These are phyloP conservation scores for Dasysyrphus tricinctus DNA, from an alignment of 2,888 invertebrate species.

Conservation along the genomic window DNA sequence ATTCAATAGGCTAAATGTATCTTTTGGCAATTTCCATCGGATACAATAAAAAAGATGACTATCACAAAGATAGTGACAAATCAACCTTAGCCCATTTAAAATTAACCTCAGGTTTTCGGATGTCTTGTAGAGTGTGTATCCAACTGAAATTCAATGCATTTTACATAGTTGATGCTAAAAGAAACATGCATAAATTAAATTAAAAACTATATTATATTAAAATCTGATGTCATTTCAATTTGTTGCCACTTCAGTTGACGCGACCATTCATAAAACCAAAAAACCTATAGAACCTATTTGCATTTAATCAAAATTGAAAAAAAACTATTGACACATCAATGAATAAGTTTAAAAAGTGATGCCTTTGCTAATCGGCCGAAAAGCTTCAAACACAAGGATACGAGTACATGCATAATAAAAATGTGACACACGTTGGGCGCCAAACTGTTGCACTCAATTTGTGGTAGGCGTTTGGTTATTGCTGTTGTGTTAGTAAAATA, in stretches of 20 bases:
- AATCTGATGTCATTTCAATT: slow-evolving; percentile 51
- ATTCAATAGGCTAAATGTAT: too few species aligned
- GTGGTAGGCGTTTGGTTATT: not conserved
- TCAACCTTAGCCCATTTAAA: too few species aligned
- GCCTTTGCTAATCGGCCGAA: not conserved
- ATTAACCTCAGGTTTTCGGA: too few species aligned
- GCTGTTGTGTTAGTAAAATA: slow-evolving; percentile 14
- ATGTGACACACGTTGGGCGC: slow-evolving; percentile 39
- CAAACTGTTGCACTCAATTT: slow-evolving; percentile 40
- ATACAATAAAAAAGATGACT: too few species aligned
- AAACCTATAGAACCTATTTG: slow-evolving; percentile 32
- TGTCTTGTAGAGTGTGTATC: too few species aligned
- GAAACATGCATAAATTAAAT: not conserved
- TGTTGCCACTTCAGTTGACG: slow-evolving; percentile 39
- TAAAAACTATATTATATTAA: not conserved
- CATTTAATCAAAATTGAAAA: slow-evolving; percentile 46
- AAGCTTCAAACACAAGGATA: not conserved
- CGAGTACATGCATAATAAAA: too few species aligned
- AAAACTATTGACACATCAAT: slow-evolving; percentile 51
- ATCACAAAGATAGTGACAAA: too few species aligned
- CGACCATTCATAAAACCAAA: not conserved
- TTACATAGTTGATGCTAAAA: not conserved
- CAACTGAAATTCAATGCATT: not conserved
- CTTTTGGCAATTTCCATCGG: too few species aligned
- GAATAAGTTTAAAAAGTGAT: slow-evolving; percentile 56